Conservation (phyloP, 53 echinoderm and acorn worm species). For the Hippasteria phrygiana region DNA sequence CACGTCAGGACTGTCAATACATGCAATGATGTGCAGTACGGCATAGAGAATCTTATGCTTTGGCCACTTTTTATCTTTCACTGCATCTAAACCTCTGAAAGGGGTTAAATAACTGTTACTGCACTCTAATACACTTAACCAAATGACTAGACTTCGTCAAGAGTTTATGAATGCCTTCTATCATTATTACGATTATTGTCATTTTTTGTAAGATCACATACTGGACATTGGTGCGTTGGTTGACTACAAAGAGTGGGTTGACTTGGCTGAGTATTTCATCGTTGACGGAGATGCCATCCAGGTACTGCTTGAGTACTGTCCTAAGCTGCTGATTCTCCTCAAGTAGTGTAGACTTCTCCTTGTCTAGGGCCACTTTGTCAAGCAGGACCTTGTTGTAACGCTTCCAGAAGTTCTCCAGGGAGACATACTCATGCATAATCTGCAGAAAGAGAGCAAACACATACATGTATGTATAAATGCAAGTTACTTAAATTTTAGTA, state of each 20-base stretch:
- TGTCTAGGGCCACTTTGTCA: conserved; percentile 95
- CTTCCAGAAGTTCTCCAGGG: conserved; percentile 99
- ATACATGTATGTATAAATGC: too few relatives aligned
- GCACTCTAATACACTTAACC: too few relatives aligned
- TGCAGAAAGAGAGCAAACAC: conserved; percentile 20
- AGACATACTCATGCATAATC: conserved; percentile 97
- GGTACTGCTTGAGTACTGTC: conserved; percentile 96
- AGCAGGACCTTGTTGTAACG: conserved; percentile 97
- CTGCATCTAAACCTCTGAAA: too few relatives aligned
- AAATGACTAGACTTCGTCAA: too few relatives aligned
- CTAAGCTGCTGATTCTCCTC: conserved; percentile 90
- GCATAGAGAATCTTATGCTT: too few relatives aligned
- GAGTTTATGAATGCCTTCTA: not conserved
- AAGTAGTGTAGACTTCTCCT: conserved; percentile 82
- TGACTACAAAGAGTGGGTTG: conserved; percentile 99
- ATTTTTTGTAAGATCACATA: conserved; percentile 61
- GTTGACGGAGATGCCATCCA: conserved; percentile 99
- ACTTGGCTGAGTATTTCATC: conserved; percentile 97
- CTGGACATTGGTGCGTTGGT: conserved; percentile 95
- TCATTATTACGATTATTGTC: not conserved
- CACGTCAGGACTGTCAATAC: too few relatives aligned
- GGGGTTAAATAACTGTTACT: too few relatives aligned
- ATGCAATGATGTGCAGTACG: too few relatives aligned
- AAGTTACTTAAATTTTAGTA: too few relatives aligned
- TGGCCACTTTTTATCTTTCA: too few relatives aligned